These are phyloP conservation scores for Argynnis bischoffii DNA, from an alignment of 2,888 invertebrate species.

Conservation along the genomic window DNA sequence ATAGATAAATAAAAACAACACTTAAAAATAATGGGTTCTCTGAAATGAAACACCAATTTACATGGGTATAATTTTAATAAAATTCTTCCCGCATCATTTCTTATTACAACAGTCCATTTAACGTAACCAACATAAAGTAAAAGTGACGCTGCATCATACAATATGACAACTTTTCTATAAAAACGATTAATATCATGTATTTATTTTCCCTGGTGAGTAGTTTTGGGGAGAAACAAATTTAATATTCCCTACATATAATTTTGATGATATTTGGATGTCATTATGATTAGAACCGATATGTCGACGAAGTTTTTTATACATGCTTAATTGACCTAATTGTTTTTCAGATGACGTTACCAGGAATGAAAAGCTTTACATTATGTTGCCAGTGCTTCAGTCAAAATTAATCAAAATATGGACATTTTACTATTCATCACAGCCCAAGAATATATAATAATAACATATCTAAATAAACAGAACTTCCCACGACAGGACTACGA, in stretches of 20 bases:
- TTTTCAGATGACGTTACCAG: slow-evolving; percentile 41
- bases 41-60: slow-evolving; percentile 11
- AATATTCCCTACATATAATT: background rate
- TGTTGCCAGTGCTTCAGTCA: slow-evolving; percentile 43
- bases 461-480: slow-evolving; percentile 51
- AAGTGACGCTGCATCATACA: slow-evolving; percentile 2
- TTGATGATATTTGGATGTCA: background rate
- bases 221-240: background rate
- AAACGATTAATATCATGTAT: slow-evolving; percentile 1
- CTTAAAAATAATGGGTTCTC: background rate
- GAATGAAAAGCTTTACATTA: slow-evolving; percentile 28
- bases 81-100: slow-evolving; percentile 54
- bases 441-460: slow-evolving; percentile 59
- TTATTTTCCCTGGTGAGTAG: background rate
- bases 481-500: slow-evolving; percentile 35
- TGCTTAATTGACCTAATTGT: slow-evolving; percentile 52
- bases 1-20: too few relatives aligned
- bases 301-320: slow-evolving; percentile 49
- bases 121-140: slow-evolving; percentile 41
- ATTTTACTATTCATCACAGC: slow-evolving; percentile 56
- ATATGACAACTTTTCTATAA: slow-evolving; percentile 12
- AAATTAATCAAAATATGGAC: slow-evolving; percentile 17
- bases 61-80: slow-evolving; percentile 67
- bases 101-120: slow-evolving; percentile 47
- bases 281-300: slow-evolving; percentile 45